Evolutionary conservation across 2,888 invertebrate genomes (phyloP).

Genomic region (Tenthredo distinguenda): DNA sequence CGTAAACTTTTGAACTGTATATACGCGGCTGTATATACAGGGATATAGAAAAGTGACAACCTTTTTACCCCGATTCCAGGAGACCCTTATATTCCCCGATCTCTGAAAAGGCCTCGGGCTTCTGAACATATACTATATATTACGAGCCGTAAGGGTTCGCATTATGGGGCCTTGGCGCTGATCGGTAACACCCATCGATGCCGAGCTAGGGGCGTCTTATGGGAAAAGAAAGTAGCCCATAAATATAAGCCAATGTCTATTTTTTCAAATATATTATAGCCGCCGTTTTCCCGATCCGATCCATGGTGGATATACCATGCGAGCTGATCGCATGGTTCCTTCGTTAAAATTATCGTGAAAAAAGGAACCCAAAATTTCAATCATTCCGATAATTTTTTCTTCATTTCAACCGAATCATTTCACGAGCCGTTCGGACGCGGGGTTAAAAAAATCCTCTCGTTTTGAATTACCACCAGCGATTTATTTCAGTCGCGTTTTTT

Average conservation of each 20-base stretch:
- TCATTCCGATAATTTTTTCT: too few species aligned
- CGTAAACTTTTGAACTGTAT: neutral
- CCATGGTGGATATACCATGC: neutral
- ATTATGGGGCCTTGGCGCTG: slow-evolving; percentile 49
- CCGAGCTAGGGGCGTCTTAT: slow-evolving; percentile 33
- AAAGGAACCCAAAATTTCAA: neutral
- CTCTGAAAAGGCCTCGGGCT: slow-evolving; percentile 1
- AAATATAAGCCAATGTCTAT: slow-evolving; percentile 47
- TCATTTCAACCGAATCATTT: too few species aligned
- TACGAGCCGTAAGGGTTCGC: slow-evolving; percentile 42
- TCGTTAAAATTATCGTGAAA: neutral
- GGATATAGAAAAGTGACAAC: slow-evolving; percentile 19
- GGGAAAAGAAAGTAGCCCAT: slow-evolving; percentile 43
- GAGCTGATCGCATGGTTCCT: neutral
- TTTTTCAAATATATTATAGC: slow-evolving; percentile 39
- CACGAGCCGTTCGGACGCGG: too few species aligned
- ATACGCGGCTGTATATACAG: neutral
- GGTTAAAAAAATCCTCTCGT: too few species aligned
- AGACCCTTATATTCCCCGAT: slow-evolving; percentile 24
- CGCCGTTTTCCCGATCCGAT: neutral
- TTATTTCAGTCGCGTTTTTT: slow-evolving; percentile 35
- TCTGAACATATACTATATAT: slow-evolving; percentile 25
- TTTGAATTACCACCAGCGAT: neutral
- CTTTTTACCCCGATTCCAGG: slow-evolving; percentile 23
- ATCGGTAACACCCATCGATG: slow-evolving; percentile 52